Base-by-base conservation (phyloP, 2,113 vertebrate genomes). In the Nematolebias whitei region DNA sequence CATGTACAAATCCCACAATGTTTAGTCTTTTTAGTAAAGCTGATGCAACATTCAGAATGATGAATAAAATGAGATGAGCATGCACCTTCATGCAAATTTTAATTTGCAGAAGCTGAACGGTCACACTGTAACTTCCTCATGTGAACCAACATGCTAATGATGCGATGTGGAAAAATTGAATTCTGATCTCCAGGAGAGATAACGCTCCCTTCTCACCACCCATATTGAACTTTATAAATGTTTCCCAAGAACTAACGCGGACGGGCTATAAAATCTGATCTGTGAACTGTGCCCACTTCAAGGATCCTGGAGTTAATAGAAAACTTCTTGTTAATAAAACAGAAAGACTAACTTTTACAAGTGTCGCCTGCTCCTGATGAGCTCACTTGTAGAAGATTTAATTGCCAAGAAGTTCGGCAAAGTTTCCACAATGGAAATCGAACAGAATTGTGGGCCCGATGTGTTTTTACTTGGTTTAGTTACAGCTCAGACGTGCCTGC, bases 341-440 rank as follows among this genome's bases (percentile, higher is more conserved):
- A 71, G 61, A 5, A 63, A 49, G 18, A 56, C 56, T 63, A 66
- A 74, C 60, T 76, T 87, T 85, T 75, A 74, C 55, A 39, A 66
- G 64, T 48, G 67, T 68, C 29, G 52, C 69, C 47, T 51, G 78
- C 48, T 20, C 76, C 71, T 40, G 53, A 82, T 76, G 76, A 79
- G 51, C 38, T 51, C 5, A 63, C 66, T 72, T 74, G 50, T 72
- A 74, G 71, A 72, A 44, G 20, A 68, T 78, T 71, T 57, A 79
- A 79, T 61, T 40, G 75, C 10, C 10, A 35, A 35, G 5, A 35
- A 35, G 32, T 8, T 77, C 45, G 19, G 68, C 44, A 54, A 72
- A 83, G 75, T 88, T 87, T 85, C 79, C 88, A 81, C 52, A 45
- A 54, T 85, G 82, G 77, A 89, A 87, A 85, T 63, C 39, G 57